phyloP scores from a whole-genome alignment of 2,113 vertebrate genomes.

The Pyxicephalus adspersus region DNA sequence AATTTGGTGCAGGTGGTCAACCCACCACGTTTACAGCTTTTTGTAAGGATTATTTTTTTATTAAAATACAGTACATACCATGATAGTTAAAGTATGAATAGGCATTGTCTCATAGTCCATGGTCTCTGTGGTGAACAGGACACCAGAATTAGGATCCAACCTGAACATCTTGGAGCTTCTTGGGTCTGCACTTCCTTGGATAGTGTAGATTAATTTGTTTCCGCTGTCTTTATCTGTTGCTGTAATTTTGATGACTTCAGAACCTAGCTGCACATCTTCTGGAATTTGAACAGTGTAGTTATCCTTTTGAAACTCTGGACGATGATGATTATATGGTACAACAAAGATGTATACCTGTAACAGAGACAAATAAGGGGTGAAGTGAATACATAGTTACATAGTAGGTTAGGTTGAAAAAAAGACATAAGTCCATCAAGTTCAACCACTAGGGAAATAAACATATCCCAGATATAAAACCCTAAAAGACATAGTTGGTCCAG shows the following conservation, averaged over 20 bases:
- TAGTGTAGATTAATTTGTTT: conserved; percentile 86
- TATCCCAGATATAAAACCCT: too few relatives aligned
- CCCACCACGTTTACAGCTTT: too few relatives aligned
- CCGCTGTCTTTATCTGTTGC: conserved; percentile 85
- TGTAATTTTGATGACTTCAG: conserved; percentile 83
- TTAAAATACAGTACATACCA: conserved; percentile 77
- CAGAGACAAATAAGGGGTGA: neutral
- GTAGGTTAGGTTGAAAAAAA: too few relatives aligned
- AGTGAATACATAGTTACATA: too few relatives aligned
- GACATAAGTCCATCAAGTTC: too few relatives aligned
- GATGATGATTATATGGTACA: conserved; percentile 88
- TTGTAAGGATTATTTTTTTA: too few relatives aligned
- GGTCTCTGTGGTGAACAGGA: conserved; percentile 79
- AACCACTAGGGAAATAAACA: too few relatives aligned
- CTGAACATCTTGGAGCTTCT: conserved; percentile 84
- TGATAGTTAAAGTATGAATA: conserved; percentile 83
- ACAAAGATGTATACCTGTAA: conserved; percentile 85
- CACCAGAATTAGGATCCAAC: conserved; percentile 86
- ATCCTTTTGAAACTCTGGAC: conserved; percentile 83
- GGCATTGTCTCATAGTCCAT: conserved; percentile 80
- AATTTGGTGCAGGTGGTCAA: too few relatives aligned
- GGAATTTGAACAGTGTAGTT: conserved; percentile 81
- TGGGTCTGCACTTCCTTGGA: conserved; percentile 83
- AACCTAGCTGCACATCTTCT: conserved; percentile 83
- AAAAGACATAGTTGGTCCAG: too few relatives aligned